Base-by-base conservation (phyloP, 2,113 vertebrate species). In the Engystomops pustulosus region DNA sequence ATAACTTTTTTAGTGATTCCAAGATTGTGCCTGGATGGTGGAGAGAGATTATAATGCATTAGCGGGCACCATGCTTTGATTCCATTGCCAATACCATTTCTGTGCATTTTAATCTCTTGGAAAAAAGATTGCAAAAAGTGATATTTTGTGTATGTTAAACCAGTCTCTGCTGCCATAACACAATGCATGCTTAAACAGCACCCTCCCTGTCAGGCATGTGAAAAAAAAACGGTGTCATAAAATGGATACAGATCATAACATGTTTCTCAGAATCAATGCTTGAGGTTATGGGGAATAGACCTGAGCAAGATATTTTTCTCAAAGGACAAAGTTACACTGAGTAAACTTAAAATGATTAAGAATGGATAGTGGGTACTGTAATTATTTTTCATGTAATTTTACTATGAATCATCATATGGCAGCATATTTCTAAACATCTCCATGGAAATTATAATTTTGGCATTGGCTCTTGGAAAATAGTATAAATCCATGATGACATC, bases 181-280 rank as follows among this genome's bases (percentile, higher is more conserved):
- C 72, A 78, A 41, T 53, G 41, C 44, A 77, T 77, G 72, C 82
- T 78, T 53, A 78, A 78, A 84, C 82, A 84, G 78, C 82, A 77
- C 72, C 82, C 82, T 77, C n/a, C 82, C 82, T 78, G 58, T 68
- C 30, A 84, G 72, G 72, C 45, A 68, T 83, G 55, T 55, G 72
- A 67, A 51, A 83, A 49, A 23, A 49, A 76, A 84, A 78, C 30
- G 30, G 10, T 51, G 60, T 65, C 82, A 78, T 84, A 77, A 84
- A 84, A 55, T 36, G 15, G 14, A 76, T 77, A 77, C 82, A 78
- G n/a, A 84, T 84, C 82, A 69, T 68, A 84, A 84, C 82, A 77
- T 69, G 82, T 84, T 53, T 78, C 82, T 41, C 44, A 84, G 74
- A 71, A 77, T 51, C n/a, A 55, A 36, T 77, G 72, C 71, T 76